Evolutionary conservation across 1,140 invertebrate genomes (phyloP), one percentile per base, ranked within the genome.

Genomic region (Sitobion miscanthi): DNA sequence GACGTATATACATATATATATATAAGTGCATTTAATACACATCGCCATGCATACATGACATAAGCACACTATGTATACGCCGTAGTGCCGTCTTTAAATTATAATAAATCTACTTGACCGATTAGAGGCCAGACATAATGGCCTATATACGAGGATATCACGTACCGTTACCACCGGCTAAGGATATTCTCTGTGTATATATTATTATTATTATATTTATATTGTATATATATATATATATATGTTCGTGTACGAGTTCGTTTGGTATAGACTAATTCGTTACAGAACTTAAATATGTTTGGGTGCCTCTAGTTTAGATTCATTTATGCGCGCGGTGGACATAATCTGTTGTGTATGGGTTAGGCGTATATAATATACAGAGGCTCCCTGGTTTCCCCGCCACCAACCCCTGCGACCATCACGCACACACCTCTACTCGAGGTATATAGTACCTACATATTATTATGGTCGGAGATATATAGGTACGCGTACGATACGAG

Each of bases 281-380:
- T 47, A 47, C 42, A 25, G 45, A 14, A 86, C 42, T 86, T 86
- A 86, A 86, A 86, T 47, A 47, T 42, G 85, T 86, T 86, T n/a
- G 23, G 85, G 85, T 45, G 83, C 83, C 35, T 85, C 35, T 85
- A 42, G 38, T 86, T 86, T 86, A 86, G 85, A 86, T 86, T 86
- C 85, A 86, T 86, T 86, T 86, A 47, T 85, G 83, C 83, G 42
- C 42, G 7, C 20, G 62, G 82, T 83, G 83, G 38, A 85, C 20
- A 85, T 42, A 85, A 85, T 85, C 83, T 42, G 83, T 85, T 11
- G 21, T 38, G 38, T 85, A 42, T 85, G 42, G 38, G 38, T 45
- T 85, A 45, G 21, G 42, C 42, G 42, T 42, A 42, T 25, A 9
- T 11, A 23, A 42, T 25, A 9, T 11, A 23, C 82, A 83, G 45